These are phyloP conservation scores for Thera obeliscata DNA, from an alignment of 2,888 invertebrate genomes.

Conservation along the genomic window DNA sequence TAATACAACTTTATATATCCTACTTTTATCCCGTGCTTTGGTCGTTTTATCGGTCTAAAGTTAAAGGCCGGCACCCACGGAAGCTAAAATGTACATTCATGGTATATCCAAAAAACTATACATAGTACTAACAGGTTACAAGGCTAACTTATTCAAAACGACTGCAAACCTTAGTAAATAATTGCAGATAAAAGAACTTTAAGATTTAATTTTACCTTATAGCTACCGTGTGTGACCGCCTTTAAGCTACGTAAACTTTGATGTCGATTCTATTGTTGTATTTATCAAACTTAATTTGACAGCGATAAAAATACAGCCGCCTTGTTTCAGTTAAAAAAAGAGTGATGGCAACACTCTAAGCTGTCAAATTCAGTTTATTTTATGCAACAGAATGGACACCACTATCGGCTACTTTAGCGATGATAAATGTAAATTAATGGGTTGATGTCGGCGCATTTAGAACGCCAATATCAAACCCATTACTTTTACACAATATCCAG, in stretches of 20 bases:
- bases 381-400: too few species aligned
- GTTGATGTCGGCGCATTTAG: too few species aligned
- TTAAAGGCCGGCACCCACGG: neutral
- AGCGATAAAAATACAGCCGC: neutral
- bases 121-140: too few species aligned
- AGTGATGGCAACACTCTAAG: neutral
- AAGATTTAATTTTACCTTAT: neutral
- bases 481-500: too few species aligned
- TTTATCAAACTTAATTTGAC: neutral
- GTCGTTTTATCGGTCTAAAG: slow-evolving; percentile 1
- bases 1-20: neutral
- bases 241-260: neutral
- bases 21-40: neutral
- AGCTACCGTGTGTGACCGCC: neutral
- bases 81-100: neutral
- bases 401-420: too few species aligned
- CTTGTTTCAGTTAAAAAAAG: neutral
- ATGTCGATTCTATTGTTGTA: neutral
- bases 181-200: neutral
- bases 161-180: neutral
- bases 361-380: neutral
- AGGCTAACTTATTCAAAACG: too few species aligned
- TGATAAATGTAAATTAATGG: neutral
- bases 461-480: too few species aligned
- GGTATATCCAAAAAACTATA: neutral